phyloP scores from a whole-genome alignment of 2,797 vertebrate genomes.

The Chaenodraco wilsoni region DNA sequence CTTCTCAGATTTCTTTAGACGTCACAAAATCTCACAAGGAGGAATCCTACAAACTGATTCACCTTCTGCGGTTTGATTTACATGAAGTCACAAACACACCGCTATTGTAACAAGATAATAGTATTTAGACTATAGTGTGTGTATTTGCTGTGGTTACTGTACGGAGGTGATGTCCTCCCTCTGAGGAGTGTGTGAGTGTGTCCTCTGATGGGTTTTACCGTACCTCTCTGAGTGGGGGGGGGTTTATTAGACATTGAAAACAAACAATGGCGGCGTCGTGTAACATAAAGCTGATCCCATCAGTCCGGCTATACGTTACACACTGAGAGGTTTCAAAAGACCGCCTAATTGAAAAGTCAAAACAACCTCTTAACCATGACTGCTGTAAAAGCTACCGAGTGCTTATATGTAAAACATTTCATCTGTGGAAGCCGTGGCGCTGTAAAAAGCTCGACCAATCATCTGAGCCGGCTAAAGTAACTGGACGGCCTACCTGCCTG shows the following conservation, averaged over 20 bases:
- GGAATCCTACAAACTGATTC: background rate
- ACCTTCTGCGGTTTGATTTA: background rate
- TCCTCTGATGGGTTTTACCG: slow-evolving; percentile 30
- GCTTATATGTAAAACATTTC: too few species aligned
- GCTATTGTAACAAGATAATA: background rate
- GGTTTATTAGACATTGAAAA: slow-evolving; percentile 1
- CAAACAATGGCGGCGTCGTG: slow-evolving; percentile 53
- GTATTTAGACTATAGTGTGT: too few species aligned
- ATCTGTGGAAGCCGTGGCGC: too few species aligned
- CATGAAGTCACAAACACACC: background rate
- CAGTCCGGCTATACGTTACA: slow-evolving; percentile 29
- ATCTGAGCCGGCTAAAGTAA: too few species aligned
- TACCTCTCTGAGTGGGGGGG: slow-evolving; percentile 7
- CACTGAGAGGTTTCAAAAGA: background rate
- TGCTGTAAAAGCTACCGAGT: background rate
- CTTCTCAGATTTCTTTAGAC: too few species aligned
- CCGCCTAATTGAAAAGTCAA: slow-evolving; percentile 1
- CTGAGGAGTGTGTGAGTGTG: background rate
- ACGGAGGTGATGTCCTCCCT: background rate
- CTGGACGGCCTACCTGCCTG: too few species aligned
- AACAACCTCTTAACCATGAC: background rate
- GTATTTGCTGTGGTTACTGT: background rate
- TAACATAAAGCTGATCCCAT: background rate
- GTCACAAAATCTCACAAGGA: too few species aligned
- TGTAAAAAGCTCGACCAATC: too few species aligned